Evolutionary conservation across 2,888 invertebrate genomes (phyloP), one percentile per base, ranked within the genome.

Genomic region (Dugesia japonica): DNA sequence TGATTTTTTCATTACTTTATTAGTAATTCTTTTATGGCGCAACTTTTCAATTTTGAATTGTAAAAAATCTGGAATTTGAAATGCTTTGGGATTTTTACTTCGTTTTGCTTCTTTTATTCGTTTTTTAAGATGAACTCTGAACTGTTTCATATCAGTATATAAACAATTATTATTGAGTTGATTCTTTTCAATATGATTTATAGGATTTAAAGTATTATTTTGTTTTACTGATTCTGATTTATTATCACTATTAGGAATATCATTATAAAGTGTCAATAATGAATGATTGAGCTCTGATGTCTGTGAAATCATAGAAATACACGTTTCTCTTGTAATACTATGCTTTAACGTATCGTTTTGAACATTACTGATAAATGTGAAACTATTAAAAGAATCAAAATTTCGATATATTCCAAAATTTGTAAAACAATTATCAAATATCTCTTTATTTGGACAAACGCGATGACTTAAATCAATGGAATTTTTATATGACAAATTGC

Each of bases 1-100:
- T 79, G 77, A 82, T 4, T 23, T 71, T 42, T 33, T 31, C 42
- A 76, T 56, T 56, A 56, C 76, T 28, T 71, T 78, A 81, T 28
- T 78, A 74, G 38, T 75, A 20, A 27, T 28, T 74, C 38, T 74
- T 31, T 72, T 72, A 28, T 28, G 72, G 1, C n/a, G 56, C 56
- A 56, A 56, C n/a, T 56, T 56, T n/a, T 56, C 9, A 23, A 56
- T 56, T 56, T 56, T 56, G 23, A 56, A 56, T 23, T 56, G 56
- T 13, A 56, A n/a, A 56, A 56, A 56, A 56, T 20, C 9, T 20
- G 56, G 56, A 56, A 56, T 56, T 56, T 56, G 56, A 56, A 56
- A 56, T 23, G 4, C 17, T 56, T 4, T 9, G n/a, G 4, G 56
- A 56, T 56, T 56, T 56, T 56, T n/a, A n/a, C 17, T 56, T 20